These are phyloP conservation scores for Hylomyscus alleni DNA, from an alignment of 2,797 vertebrate genomes.

Conservation along the genomic window DNA sequence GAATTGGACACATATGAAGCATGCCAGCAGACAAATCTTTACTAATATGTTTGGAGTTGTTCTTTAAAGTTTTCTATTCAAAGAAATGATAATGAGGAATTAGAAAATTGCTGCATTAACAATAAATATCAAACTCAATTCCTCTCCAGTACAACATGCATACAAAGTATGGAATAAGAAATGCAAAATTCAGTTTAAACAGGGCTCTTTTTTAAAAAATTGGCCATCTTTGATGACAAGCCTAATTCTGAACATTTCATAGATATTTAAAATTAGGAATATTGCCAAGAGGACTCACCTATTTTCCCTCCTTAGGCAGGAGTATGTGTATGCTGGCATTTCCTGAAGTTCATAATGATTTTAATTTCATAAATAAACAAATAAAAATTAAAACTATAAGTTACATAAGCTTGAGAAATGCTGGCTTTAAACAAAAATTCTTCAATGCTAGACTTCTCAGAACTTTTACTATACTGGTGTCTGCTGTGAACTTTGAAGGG, in stretches of 20 bases:
- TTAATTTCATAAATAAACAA: neutral
- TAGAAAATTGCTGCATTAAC: constrained; percentile 3
- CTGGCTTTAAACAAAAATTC: neutral
- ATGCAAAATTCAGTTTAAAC: constrained; percentile 60
- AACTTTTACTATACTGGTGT: neutral
- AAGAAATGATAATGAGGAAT: constrained; percentile 36
- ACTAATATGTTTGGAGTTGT: constrained; percentile 66
- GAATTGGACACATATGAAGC: constrained; percentile 52
- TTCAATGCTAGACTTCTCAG: neutral
- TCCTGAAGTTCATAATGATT: neutral
- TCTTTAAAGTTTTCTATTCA: constrained; percentile 65
- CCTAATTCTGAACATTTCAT: constrained; percentile 58
- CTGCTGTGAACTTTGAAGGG: neutral
- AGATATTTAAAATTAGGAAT: constrained; percentile 49
- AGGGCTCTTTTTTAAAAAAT: constrained; percentile 47
- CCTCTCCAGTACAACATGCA: neutral
- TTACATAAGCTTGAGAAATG: constrained; percentile 26
- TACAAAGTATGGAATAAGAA: constrained; percentile 59
- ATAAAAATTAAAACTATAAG: constrained; percentile 38
- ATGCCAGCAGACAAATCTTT: neutral
- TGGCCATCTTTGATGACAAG: constrained; percentile 41
- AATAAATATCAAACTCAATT: constrained; percentile 52
- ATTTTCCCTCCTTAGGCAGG: constrained; percentile 47
- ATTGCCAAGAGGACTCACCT: constrained; percentile 24
- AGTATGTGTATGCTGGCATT: constrained; percentile 33